A percentile compares a stretch with the other conserved stretches of the same genome.
phyloP scores from a whole-genome alignment of 2,797 vertebrate species.

The Gallinago nigripennis region DNA sequence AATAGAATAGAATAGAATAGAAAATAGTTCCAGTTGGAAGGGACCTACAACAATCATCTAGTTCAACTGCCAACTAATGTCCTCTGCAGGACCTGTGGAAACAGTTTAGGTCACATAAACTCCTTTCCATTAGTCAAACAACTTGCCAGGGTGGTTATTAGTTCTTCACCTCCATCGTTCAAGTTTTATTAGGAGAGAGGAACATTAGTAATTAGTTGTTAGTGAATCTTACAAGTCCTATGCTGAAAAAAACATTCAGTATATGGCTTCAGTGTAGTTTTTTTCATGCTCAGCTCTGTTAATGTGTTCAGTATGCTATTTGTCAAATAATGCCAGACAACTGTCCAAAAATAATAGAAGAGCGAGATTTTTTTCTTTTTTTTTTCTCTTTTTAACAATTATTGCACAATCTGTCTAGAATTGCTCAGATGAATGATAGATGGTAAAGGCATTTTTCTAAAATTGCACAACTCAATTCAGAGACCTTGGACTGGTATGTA shows the following conservation, averaged over 20 bases:
- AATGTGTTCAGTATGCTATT: not conserved
- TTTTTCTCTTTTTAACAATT: not conserved
- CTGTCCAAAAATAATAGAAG: not conserved
- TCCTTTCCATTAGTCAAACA: not conserved
- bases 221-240: not conserved
- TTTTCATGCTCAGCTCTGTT: not conserved
- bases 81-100: not conserved
- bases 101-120: not conserved
- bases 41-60: not conserved
- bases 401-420: not conserved
- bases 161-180: not conserved
- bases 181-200: not conserved
- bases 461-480: not conserved
- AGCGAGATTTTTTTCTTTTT: fast-evolving
- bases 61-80: not conserved
- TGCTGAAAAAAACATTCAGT: not conserved
- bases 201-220: not conserved
- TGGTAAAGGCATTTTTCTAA: not conserved
- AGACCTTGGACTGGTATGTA: not conserved
- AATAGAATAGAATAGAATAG: not conserved
- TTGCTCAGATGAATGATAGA: not conserved
- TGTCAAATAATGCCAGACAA: not conserved
- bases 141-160: not conserved
- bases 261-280: not conserved
- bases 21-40: not conserved